Base-by-base conservation (phyloP, 1,140 invertebrate species). In the Oedothorax gibbosus region DNA sequence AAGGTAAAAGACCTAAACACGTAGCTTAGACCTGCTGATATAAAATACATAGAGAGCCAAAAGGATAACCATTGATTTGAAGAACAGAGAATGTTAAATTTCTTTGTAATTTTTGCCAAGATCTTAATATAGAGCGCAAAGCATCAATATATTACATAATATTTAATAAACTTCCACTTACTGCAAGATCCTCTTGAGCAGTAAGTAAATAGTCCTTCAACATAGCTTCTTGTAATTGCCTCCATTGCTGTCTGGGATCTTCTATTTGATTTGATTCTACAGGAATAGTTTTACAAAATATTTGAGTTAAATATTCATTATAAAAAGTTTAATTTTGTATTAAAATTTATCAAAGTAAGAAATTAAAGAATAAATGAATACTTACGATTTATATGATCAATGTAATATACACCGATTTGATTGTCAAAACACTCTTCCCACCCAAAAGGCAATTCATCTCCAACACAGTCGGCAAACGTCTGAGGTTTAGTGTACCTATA, bases 391-490 rank as follows among this genome's bases (percentile, higher is more conserved):
- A 96, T 93, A 92, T 99, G 97, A 91, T 99, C 96, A 90, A 98
- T 97, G 91, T 97, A 99, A 91, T 98, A 99, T 62, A 95, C 93
- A 71, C 97, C 97, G 89, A 98, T 95, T 90, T 96, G 94, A 76
- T 94, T 94, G 91, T 99, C 97, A 90, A 94, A 96, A 18, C 95
- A 94, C 91, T 98, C 96, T 91, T 99, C 97, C 98, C 98, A 99
- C 85, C 98, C 97, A 88, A 97, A 93, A 60, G 97, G 97, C 88
- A 99, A 91, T 91, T 99, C 97, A 92, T 98, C 97, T 88, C 97
- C 97, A 89, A 98, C 96, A 91, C 98, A 99, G 90, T 99, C 98
- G 86, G 97, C 97, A 92, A 99, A 99, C 65, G 95, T 95, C 90
- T 97, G 95, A 78, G 97, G 97, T 91, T 99, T 86, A 8, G 85